A percentile compares a stretch with the other conserved stretches of the same genome.
Conservation (phyloP, 2,888 invertebrate genomes). For the Tanypteryx hageni region DNA sequence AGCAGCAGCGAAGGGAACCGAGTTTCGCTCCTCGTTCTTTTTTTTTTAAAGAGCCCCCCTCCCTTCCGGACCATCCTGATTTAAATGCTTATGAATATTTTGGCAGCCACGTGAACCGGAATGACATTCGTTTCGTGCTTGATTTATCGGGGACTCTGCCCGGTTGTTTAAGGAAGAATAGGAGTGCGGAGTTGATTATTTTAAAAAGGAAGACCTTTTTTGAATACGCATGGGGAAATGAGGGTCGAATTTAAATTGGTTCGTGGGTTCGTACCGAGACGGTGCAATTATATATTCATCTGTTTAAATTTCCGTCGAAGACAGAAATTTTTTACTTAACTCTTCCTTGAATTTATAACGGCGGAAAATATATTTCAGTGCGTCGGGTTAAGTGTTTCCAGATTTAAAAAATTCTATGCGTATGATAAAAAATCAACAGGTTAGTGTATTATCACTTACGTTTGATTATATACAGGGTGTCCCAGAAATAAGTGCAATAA, state of each 20-base stretch:
- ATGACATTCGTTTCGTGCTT: neutral
- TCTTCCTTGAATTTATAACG: no score
- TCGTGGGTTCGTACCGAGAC: neutral
- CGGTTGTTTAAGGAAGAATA: neutral
- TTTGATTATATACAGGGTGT: no score
- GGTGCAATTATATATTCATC: neutral
- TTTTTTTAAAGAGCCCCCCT: neutral
- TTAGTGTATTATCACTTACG: no score
- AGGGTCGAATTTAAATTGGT: neutral
- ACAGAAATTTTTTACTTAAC: no score
- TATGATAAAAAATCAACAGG: no score
- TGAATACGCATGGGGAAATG: neutral
- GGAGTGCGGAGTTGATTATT: neutral
- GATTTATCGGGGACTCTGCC: neutral
- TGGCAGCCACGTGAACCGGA: constrained; percentile 3
- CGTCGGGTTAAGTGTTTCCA: no score
- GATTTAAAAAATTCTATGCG: no score
- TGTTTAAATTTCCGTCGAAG: neutral
- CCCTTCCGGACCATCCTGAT: neutral
- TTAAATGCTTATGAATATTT: constrained; percentile 14
- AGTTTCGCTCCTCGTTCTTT: neutral
- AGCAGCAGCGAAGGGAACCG: neutral
- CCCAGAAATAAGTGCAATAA: no score
- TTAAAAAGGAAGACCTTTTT: neutral
- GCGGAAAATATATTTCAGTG: no score